Conservation (phyloP, 2,797 vertebrate genomes). For the Danio kyathit region DNA sequence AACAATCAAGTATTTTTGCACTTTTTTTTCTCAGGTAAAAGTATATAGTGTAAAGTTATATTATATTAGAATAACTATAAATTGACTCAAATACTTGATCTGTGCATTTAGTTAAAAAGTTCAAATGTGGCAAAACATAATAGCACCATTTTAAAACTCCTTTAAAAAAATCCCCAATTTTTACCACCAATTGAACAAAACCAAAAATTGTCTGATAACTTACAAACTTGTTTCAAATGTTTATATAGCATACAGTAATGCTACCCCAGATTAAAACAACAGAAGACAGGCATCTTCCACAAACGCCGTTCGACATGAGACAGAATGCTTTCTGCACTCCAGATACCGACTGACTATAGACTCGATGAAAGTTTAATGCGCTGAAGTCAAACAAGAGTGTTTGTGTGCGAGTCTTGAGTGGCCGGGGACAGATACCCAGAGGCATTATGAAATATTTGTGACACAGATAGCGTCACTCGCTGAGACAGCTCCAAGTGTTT, state of each 20-base stretch:
- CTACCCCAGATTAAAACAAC: neutral
- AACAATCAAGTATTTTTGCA: no score
- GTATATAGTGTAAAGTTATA: no score
- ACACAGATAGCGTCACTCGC: conserved; percentile 31
- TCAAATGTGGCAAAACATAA: neutral
- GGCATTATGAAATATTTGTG: conserved; percentile 53
- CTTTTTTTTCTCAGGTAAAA: no score
- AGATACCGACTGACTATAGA: conserved; percentile 30
- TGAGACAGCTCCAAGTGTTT: conserved; percentile 48
- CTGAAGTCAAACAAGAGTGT: conserved; percentile 22
- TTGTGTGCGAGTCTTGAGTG: conserved; percentile 38
- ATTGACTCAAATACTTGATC: no score
- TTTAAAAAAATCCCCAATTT: no score
- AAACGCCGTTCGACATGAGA: neutral
- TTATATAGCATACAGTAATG: neutral
- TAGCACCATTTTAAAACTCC: no score
- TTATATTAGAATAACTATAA: no score
- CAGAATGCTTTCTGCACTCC: conserved; percentile 1
- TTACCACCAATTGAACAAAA: no score
- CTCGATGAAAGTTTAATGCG: conserved; percentile 47
- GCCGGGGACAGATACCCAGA: conserved; percentile 38
- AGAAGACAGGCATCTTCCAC: conserved; percentile 25
- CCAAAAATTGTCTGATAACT: no score
- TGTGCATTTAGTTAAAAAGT: no score
- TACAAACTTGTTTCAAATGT: neutral